A percentile compares a stretch with the other conserved stretches of the same genome.
phyloP scores from a whole-genome alignment of 2,113 vertebrate species.

The Nannospalax galili region DNA sequence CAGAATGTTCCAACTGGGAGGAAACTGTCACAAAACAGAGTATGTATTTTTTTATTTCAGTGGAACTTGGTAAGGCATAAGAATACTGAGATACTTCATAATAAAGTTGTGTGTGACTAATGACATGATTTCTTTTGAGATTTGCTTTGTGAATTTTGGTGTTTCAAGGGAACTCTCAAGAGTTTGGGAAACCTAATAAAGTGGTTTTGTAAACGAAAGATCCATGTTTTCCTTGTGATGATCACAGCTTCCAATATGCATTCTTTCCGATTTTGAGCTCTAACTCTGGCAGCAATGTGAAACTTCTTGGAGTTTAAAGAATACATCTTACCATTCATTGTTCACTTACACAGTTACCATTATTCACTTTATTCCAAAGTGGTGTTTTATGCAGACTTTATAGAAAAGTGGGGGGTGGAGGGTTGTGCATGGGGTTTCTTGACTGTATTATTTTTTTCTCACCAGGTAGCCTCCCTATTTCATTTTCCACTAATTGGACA shows the following conservation, averaged over 20 bases:
- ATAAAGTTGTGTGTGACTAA: neutral
- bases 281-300: neutral
- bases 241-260: neutral
- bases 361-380: neutral
- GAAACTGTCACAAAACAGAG: neutral
- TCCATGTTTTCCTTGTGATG: neutral
- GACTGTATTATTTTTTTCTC: neutral
- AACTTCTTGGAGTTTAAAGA: neutral
- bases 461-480: constrained; percentile 9
- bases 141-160: neutral
- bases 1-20: neutral
- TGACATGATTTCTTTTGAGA: neutral
- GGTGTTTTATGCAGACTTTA: constrained; percentile 1
- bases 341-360: neutral
- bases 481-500: neutral
- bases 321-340: neutral
- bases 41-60: neutral
- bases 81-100: neutral
- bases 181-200: neutral
- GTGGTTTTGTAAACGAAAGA: neutral
- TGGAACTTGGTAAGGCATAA: neutral
- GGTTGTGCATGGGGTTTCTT: neutral
- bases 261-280: neutral
- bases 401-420: constrained; percentile 5
- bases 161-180: neutral